A percentile compares a stretch with the other conserved stretches of the same genome.
phyloP scores from a whole-genome alignment of 2,797 vertebrate genomes.

The Aselliscus stoliczkanus region DNA sequence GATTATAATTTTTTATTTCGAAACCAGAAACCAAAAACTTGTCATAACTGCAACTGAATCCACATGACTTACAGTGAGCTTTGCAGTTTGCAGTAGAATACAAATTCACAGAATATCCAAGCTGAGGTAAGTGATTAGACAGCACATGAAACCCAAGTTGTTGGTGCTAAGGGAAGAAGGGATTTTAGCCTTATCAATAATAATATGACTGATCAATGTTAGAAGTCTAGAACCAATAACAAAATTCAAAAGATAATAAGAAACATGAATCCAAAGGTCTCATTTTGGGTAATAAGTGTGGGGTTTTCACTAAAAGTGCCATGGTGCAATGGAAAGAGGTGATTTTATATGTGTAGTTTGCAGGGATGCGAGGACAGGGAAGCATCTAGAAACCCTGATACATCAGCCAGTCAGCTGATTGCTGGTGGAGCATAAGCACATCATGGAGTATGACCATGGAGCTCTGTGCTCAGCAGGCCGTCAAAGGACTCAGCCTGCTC shows the following conservation, averaged over 20 bases:
- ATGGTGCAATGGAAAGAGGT: neutral
- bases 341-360: neutral
- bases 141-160: neutral
- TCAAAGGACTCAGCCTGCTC: neutral
- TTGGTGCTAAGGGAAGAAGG: neutral
- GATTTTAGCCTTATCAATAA: neutral
- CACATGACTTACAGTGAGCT: neutral
- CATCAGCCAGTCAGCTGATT: neutral
- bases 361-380: neutral
- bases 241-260: neutral
- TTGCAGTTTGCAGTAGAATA: neutral
- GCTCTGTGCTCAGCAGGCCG: neutral
- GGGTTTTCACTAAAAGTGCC: neutral
- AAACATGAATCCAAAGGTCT: neutral
- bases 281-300: neutral
- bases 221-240: neutral
- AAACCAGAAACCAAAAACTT: neutral
- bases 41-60: neutral
- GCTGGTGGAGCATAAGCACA: neutral
- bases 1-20: neutral
- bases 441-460: neutral
- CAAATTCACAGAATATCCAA: neutral
- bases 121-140: neutral
- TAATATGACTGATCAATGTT: neutral
- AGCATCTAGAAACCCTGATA: neutral